Percentiles rank a stretch among this genome's conserved stretches.
phyloP scores from a whole-genome alignment of 2,797 vertebrate genomes.

The Tenualosa thibaudeaui region DNA sequence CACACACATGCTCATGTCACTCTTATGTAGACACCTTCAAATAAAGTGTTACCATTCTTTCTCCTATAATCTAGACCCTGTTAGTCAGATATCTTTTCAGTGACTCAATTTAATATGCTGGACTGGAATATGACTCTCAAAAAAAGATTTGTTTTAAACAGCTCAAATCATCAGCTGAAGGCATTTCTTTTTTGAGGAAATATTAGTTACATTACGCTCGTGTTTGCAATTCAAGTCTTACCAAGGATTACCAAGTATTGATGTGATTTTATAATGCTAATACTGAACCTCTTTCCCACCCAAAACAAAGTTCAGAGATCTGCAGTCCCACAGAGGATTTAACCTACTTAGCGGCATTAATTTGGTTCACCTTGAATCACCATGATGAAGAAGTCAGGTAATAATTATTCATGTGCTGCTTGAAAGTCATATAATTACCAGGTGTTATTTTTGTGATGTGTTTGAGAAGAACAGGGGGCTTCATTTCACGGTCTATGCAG shows the following conservation, averaged over 20 bases:
- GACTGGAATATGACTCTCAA: background rate
- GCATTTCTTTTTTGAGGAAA: background rate
- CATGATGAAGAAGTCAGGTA: conserved; percentile 31
- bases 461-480: background rate
- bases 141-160: background rate
- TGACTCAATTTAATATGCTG: background rate
- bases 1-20: too few species aligned
- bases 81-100: background rate
- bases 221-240: background rate
- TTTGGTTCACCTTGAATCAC: conserved; percentile 35
- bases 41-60: background rate
- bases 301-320: background rate
- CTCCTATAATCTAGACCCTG: background rate
- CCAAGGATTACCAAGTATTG: background rate
- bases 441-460: conserved; percentile 46
- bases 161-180: background rate
- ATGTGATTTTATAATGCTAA: background rate
- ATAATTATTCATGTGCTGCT: conserved; percentile 29
- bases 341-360: conserved; percentile 25
- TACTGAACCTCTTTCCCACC: background rate
- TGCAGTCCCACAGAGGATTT: conserved; percentile 17
- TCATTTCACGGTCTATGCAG: background rate
- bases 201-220: background rate
- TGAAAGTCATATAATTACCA: conserved; percentile 33
- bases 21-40: too few species aligned